Conservation (phyloP, 2,797 vertebrate genomes). For the Lepus oiostolus region DNA sequence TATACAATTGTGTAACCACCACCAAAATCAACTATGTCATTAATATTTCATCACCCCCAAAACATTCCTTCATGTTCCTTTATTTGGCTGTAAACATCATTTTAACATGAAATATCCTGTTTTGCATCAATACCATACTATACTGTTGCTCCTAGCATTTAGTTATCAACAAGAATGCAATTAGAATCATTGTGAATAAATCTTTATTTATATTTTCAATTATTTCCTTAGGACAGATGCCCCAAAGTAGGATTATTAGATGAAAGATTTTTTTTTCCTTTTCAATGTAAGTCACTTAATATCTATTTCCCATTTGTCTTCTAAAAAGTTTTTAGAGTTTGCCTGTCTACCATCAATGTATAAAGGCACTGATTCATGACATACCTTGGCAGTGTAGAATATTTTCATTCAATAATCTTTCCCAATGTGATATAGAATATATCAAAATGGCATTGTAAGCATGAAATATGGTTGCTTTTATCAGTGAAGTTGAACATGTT, state of each 20-base stretch:
- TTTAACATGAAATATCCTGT: conserved; percentile 16
- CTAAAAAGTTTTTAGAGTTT: neutral
- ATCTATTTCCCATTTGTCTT: neutral
- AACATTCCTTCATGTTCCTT: neutral
- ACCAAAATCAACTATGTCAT: neutral
- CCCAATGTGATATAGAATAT: neutral
- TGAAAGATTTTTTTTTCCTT: conserved; percentile 3
- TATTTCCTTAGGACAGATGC: neutral
- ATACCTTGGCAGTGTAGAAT: neutral
- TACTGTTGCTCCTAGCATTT: neutral
- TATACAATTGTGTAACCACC: neutral
- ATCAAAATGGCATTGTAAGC: neutral
- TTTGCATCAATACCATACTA: neutral
- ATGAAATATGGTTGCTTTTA: neutral
- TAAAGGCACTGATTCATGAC: neutral
- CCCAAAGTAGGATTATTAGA: neutral
- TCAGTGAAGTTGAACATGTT: neutral
- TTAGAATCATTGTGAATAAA: neutral
- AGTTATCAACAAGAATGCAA: neutral
- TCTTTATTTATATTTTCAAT: conserved; percentile 24
- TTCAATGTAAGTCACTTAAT: neutral
- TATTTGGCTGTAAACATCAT: neutral
- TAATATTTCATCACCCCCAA: neutral
- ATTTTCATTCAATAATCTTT: neutral
- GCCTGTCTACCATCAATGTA: neutral